A percentile compares a stretch with the other conserved stretches of the same genome.
Conservation (phyloP, 2,113 vertebrate species). For the Leuciscus idus region DNA sequence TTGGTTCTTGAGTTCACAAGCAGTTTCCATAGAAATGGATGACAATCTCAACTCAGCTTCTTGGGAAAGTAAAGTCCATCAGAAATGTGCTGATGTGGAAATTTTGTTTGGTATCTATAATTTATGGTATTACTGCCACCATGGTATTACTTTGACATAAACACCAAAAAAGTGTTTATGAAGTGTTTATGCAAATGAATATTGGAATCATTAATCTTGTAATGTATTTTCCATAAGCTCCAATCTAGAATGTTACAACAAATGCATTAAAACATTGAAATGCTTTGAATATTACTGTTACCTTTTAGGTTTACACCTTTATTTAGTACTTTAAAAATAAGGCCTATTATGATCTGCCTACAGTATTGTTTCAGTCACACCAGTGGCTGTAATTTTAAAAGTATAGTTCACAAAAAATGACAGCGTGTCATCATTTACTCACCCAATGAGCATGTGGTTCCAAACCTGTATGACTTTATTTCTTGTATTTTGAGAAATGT, state of each 20-base stretch:
- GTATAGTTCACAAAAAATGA: not conserved
- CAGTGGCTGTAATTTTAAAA: not conserved
- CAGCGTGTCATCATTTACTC: not conserved
- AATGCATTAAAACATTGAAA: not conserved
- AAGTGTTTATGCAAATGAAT: too few species aligned
- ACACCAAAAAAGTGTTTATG: too few species aligned
- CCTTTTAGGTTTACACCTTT: too few species aligned
- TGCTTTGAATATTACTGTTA: too few species aligned
- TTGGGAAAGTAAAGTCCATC: not conserved
- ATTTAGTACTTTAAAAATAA: not conserved
- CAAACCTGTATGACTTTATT: not conserved
- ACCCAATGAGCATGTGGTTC: not conserved
- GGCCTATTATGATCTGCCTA: not conserved
- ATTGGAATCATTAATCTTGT: not conserved
- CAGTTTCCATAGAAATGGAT: slow-evolving; percentile 10
- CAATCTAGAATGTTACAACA: not conserved
- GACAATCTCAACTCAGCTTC: not conserved
- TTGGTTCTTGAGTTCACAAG: not conserved
- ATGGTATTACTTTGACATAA: too few species aligned
- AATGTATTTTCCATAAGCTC: not conserved
- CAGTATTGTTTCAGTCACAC: not conserved
- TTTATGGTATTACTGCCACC: not conserved
- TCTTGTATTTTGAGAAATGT: too few species aligned
- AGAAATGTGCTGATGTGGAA: not conserved
- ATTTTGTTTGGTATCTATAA: not conserved